A percentile compares a stretch with the other conserved stretches of the same genome.
phyloP scores from a whole-genome alignment of 2,113 vertebrate genomes.

The Rafetus swinhoei region DNA sequence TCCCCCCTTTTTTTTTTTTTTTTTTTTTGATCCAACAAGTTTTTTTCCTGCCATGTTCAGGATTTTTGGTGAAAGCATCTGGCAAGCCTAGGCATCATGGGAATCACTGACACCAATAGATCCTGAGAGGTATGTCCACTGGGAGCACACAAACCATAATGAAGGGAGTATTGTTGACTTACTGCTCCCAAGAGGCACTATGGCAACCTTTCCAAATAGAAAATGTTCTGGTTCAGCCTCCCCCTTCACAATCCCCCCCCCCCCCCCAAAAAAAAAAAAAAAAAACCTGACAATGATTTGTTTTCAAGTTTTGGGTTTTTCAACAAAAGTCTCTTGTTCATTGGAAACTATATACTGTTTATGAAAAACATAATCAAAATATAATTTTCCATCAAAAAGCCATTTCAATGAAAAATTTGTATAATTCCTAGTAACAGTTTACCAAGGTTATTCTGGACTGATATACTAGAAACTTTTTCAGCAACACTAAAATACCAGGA shows the following conservation, averaged over 20 bases:
- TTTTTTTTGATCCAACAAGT: no score
- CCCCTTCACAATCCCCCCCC: no score
- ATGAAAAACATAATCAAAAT: neutral
- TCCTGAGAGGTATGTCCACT: neutral
- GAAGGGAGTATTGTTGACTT: neutral
- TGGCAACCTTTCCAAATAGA: neutral
- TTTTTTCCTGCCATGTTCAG: no score
- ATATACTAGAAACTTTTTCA: neutral
- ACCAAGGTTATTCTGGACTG: neutral
- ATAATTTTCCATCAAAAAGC: neutral
- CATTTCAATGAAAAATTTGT: neutral
- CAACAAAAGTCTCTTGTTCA: neutral
- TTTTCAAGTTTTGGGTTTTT: neutral
- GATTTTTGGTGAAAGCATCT: no score
- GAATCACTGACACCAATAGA: accelerated
- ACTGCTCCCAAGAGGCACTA: accelerated
- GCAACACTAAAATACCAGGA: neutral
- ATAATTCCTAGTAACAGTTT: neutral
- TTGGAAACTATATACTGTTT: neutral
- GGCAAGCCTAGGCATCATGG: neutral
- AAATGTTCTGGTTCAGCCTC: neutral
- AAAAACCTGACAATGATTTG: neutral
- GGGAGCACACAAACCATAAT: neutral
- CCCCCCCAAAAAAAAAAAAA: no score
- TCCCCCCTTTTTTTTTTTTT: no score